A percentile compares a stretch with the other conserved stretches of the same genome.
phyloP scores from a whole-genome alignment of 2,888 invertebrate species.

The Petrolisthes cinctipes region DNA sequence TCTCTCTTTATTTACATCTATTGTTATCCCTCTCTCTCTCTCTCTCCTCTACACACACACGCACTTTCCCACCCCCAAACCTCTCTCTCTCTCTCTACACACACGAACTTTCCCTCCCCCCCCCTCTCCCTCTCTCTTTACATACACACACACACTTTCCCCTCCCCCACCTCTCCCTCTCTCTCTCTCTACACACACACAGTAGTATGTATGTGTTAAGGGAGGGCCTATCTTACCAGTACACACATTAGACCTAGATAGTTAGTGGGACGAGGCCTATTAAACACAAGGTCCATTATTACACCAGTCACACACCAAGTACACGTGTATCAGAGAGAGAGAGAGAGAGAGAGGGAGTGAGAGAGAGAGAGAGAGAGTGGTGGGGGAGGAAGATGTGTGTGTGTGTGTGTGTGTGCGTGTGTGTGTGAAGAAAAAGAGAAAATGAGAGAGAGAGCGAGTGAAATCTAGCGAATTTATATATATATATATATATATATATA shows the following conservation, averaged over 20 bases:
- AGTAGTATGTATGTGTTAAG: neutral
- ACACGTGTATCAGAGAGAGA: neutral
- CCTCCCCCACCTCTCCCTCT: neutral
- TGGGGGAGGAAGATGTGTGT: neutral
- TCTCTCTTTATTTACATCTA: neutral
- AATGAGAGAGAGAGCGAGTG: neutral
- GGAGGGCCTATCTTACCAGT: neutral
- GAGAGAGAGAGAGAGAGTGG: neutral
- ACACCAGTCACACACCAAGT: neutral
- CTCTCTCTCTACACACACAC: neutral
- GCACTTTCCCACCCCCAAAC: neutral
- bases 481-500: too few species aligned
- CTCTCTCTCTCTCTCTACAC: too few species aligned
- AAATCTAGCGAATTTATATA: neutral
- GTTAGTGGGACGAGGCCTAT: neutral
- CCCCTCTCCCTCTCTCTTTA: neutral
- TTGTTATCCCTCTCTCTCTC: neutral
- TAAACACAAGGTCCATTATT: neutral
- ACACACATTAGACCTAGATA: neutral
- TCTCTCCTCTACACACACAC: neutral
- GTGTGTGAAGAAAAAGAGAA: neutral
- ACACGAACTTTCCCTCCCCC: too few species aligned
- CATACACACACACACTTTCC: neutral
- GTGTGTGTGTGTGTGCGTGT: neutral
- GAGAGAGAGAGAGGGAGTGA: constrained; percentile 9